Percentiles rank a stretch among this genome's conserved stretches.
Evolutionary conservation across 2,797 vertebrate species (phyloP).

Genomic region (Rhynchonycteris naso): DNA sequence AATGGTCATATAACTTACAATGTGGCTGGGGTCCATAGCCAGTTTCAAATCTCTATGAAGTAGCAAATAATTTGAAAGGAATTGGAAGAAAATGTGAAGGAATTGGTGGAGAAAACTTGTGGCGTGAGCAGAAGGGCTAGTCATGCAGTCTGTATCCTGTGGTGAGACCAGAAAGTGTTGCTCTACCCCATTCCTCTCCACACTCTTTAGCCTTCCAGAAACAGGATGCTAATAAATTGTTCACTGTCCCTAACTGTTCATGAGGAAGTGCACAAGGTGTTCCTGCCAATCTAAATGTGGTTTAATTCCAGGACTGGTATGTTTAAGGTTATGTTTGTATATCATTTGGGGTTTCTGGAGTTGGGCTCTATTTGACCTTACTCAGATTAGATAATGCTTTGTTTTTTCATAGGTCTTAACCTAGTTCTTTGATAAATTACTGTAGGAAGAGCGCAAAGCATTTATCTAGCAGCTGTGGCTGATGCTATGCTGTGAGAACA

Average conservation of each 20-base stretch:
- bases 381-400: conserved; percentile 4
- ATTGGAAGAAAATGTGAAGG: not conserved
- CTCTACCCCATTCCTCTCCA: not conserved
- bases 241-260: not conserved
- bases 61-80: not conserved
- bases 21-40: not conserved
- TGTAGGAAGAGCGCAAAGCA: too few species aligned
- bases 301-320: not conserved
- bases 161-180: not conserved
- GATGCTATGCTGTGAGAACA: too few species aligned
- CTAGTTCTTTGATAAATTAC: not conserved
- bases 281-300: not conserved
- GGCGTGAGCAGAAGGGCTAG: not conserved
- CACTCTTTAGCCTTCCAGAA: not conserved
- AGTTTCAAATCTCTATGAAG: not conserved
- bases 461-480: too few species aligned
- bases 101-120: not conserved
- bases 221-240: not conserved
- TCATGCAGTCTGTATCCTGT: rapidly evolving
- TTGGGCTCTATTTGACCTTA: not conserved
- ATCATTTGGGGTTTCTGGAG: not conserved
- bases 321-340: not conserved
- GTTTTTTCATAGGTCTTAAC: not conserved
- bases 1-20: not conserved
- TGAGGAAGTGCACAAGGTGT: not conserved